These are phyloP conservation scores for Rugalucina vietnamica DNA, from an alignment of 2,888 invertebrate species.

Conservation along the genomic window DNA sequence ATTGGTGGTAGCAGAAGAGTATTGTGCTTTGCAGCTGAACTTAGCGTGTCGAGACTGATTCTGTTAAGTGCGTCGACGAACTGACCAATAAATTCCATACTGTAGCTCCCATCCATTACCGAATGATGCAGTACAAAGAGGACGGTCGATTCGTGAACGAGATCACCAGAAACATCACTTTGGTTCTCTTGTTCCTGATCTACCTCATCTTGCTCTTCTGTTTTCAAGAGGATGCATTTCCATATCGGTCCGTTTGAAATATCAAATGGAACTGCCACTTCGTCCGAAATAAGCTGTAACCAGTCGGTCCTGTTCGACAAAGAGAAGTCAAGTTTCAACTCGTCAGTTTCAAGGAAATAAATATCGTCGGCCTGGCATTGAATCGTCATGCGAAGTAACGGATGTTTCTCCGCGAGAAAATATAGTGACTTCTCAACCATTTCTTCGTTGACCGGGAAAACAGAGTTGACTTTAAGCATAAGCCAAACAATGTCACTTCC, in stretches of 20 bases:
- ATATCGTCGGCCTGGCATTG: background rate
- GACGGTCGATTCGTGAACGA: constrained; percentile 14
- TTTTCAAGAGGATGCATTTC: background rate
- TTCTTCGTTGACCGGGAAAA: constrained; percentile 26
- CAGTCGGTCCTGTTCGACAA: constrained; percentile 34
- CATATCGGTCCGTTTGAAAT: constrained; percentile 22
- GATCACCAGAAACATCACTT: background rate
- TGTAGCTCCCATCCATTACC: constrained; percentile 52
- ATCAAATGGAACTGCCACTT: constrained; percentile 37
- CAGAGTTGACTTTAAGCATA: constrained; percentile 43
- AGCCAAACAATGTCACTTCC: constrained; percentile 51
- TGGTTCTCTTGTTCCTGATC: background rate
- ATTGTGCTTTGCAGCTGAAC: constrained; percentile 11
- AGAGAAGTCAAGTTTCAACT: constrained; percentile 21
- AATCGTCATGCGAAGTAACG: constrained; percentile 51
- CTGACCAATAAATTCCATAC: constrained; percentile 52
- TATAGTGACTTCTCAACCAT: constrained; percentile 28
- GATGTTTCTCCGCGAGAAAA: constrained; percentile 34
- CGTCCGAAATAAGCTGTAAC: constrained; percentile 43
- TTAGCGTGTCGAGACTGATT: background rate
- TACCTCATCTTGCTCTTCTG: background rate
- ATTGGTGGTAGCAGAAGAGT: constrained; percentile 50
- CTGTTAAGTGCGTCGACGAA: constrained; percentile 50
- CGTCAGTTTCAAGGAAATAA: constrained; percentile 27
- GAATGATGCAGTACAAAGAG: constrained; percentile 54